phyloP scores from a whole-genome alignment of 1,140 invertebrate species.

The Schlechtendalia chinensis region DNA sequence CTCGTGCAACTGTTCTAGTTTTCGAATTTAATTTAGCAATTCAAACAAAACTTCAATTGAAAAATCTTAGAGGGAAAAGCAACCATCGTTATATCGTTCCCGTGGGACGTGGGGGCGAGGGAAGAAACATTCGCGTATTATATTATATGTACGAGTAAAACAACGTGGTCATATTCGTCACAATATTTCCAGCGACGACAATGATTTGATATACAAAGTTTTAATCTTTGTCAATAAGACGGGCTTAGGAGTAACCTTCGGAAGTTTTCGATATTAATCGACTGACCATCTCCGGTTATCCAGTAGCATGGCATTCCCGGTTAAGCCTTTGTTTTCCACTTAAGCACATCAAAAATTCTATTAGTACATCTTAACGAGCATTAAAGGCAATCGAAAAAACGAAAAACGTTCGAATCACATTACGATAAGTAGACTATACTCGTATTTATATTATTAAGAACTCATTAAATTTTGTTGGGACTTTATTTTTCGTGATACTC shows the following conservation, averaged over 20 bases:
- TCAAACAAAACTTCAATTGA: constrained; percentile 12
- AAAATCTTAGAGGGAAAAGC: not conserved
- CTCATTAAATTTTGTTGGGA: not conserved
- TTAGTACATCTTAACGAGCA: constrained; percentile 40
- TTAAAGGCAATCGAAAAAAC: constrained; percentile 36
- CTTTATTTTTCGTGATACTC: not conserved
- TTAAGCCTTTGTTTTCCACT: constrained; percentile 36
- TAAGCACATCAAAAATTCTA: constrained; percentile 39
- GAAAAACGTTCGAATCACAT: constrained; percentile 33
- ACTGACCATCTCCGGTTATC: constrained; percentile 16
- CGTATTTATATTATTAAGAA: not conserved
- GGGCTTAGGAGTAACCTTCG: not conserved
- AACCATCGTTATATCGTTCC: not conserved
- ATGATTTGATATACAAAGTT: constrained; percentile 15
- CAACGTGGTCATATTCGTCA: not conserved
- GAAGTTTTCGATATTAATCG: constrained; percentile 25
- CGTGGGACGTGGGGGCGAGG: too few species aligned
- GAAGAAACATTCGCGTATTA: constrained; percentile 6
- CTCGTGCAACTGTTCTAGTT: not conserved
- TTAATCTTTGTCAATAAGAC: not conserved
- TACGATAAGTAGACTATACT: constrained; percentile 14
- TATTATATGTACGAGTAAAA: not conserved
- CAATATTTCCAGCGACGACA: not conserved
- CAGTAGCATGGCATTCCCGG: not conserved
- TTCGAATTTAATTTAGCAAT: constrained; percentile 20